A percentile compares a stretch with the other conserved stretches of the same genome.
Conservation (phyloP, 2,113 vertebrate genomes). For the Lophius piscatorius region DNA sequence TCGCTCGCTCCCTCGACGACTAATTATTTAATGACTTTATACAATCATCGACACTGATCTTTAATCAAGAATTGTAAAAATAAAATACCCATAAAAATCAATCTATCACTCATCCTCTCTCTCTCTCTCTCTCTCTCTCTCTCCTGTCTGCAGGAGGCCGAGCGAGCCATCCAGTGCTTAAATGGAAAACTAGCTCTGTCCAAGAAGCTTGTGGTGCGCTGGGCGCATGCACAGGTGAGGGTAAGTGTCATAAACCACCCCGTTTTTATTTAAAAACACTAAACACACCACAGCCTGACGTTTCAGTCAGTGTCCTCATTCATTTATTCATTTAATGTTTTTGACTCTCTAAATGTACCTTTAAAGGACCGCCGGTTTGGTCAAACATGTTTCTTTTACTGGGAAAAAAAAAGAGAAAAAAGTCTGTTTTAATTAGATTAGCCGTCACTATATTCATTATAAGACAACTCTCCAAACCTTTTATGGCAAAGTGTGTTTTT, state of each 20-base stretch:
- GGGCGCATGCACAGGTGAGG: slow-evolving; percentile 98
- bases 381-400: no score
- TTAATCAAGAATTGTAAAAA: slow-evolving; percentile 35
- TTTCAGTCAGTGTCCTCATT: no score
- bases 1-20: no score
- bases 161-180: slow-evolving; percentile 94
- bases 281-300: no score
- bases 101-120: neutral
- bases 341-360: no score
- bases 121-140: neutral
- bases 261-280: neutral
- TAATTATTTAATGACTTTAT: slow-evolving; percentile 63
- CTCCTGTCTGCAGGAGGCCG: slow-evolving; percentile 87
- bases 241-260: slow-evolving; percentile 73
- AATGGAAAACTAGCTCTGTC: slow-evolving; percentile 97
- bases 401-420: no score
- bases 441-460: no score
- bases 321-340: no score
- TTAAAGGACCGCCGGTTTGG: no score
- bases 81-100: neutral
- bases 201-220: slow-evolving; percentile 96
- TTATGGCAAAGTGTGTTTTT: no score
- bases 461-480: no score
- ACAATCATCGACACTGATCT: slow-evolving; percentile 54
- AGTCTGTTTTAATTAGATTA: no score